These are phyloP conservation scores for Rhopalosiphum padi DNA, from an alignment of 1,140 invertebrate genomes.

Conservation along the genomic window DNA sequence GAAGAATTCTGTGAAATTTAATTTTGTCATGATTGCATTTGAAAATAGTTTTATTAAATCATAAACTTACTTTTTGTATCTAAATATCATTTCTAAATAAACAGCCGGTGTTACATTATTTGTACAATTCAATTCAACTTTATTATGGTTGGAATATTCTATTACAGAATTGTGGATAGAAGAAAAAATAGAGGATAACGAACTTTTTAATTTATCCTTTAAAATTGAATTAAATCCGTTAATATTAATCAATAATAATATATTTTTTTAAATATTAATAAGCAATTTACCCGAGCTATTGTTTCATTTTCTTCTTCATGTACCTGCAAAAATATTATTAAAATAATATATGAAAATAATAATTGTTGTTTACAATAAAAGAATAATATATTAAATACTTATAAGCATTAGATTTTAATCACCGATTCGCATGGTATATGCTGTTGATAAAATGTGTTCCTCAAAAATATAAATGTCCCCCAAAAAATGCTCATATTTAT, in stretches of 20 bases:
- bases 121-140: not conserved
- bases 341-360: not conserved
- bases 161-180: conserved; percentile 28
- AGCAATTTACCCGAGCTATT: not conserved
- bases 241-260: not conserved
- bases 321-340: not conserved
- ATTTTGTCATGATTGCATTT: not conserved
- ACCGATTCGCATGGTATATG: no score
- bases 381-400: not conserved
- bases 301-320: not conserved
- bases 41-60: not conserved
- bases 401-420: not conserved
- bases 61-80: conserved; percentile 22
- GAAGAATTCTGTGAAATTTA: conserved; percentile 74
- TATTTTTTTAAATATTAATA: not conserved
- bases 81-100: conserved; percentile 34
- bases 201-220: not conserved
- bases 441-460: no score
- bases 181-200: not conserved
- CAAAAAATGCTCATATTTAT: no score
- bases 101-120: not conserved
- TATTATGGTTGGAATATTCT: not conserved
- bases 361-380: not conserved
- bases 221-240: no score
- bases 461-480: no score